These are phyloP conservation scores for Drosophila micromelanica DNA, from an alignment of 1,140 invertebrate genomes.

Conservation along the genomic window DNA sequence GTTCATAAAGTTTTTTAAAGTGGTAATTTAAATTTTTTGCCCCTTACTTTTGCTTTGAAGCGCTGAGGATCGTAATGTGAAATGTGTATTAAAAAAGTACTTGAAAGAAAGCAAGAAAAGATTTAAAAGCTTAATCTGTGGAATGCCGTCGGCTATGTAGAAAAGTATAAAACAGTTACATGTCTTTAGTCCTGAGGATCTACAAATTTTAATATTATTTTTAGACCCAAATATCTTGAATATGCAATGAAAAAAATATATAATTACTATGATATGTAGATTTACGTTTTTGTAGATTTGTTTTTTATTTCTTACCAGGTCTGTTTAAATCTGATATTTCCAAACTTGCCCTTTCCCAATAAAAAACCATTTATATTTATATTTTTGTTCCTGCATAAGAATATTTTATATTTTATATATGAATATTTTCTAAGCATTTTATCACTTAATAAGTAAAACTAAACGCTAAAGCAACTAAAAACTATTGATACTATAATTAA, in stretches of 20 bases:
- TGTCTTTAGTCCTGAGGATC: not conserved
- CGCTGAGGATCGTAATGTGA: not conserved
- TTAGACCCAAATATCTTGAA: not conserved
- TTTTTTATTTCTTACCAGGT: no score
- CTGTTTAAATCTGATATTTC: not conserved
- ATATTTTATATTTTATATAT: slow-evolving; percentile 79
- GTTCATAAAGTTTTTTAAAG: slow-evolving; percentile 3
- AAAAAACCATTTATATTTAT: slow-evolving; percentile 24
- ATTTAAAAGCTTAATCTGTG: not conserved
- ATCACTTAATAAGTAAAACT: slow-evolving; percentile 57
- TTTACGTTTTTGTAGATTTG: no score
- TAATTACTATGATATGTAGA: not conserved
- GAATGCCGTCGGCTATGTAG: not conserved
- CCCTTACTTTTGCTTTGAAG: slow-evolving; percentile 15
- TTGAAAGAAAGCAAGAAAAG: not conserved
- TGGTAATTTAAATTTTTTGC: not conserved
- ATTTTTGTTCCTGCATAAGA: slow-evolving; percentile 57
- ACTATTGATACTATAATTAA: slow-evolving; percentile 32
- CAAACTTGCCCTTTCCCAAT: not conserved
- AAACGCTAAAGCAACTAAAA: slow-evolving; percentile 56
- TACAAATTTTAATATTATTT: not conserved
- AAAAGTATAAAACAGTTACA: not conserved
- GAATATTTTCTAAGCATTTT: slow-evolving; percentile 57
- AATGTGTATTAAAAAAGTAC: not conserved
- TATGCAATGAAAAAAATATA: not conserved